Base-by-base conservation (phyloP, 2,888 invertebrate species). In the Papilio demoleus region DNA sequence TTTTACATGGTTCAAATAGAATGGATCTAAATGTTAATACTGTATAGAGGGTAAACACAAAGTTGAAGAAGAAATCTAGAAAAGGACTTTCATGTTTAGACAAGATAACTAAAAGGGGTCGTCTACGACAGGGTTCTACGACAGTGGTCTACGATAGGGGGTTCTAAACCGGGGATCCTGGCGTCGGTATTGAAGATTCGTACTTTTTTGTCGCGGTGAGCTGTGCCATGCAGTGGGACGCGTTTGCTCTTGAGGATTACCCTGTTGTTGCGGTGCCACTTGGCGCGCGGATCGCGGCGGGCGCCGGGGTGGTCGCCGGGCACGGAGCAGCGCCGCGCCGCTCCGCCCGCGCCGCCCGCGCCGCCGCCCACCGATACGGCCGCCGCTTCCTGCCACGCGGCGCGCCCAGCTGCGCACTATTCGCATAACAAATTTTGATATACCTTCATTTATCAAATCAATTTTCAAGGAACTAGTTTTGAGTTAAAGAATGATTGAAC, bases 221-320 rank as follows among this genome's bases (percentile, higher is more conserved):
- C 67, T 70, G 69, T 71, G 67, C 70, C 68, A 70, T 59, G 68
- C 64, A 68, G 68, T 68, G 68, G 68, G 68, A 65, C 47, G 68
- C 68, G 68, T 40, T 68, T 68, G 42, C 64, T 59, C 68, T 68
- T 68, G 68, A 68, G 38, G 68, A 68, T 93, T 94, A 97, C 97
- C 94, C 97, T 94, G 93, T 97, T 97, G 90, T 96, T 94, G 89
- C 96, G 96, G 93, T 96, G 96, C 97, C 97, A 97, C 95, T 97
- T 97, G 93, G 95, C 94, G 73, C 85, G 77, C 58, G 77, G 80
- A 79, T 85, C 88, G 59, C 84, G 79, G 47, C 91, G 75, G 45
- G 92, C 90, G 83, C 94, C 94, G 81, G 95, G 95, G 84, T 95
- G 95, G 91, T 95, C 95, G 82, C 95, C 94, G 86, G 86, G 88